Evolutionary conservation across 2,888 invertebrate genomes (phyloP).

Genomic region (Pristionchus entomophagus): DNA sequence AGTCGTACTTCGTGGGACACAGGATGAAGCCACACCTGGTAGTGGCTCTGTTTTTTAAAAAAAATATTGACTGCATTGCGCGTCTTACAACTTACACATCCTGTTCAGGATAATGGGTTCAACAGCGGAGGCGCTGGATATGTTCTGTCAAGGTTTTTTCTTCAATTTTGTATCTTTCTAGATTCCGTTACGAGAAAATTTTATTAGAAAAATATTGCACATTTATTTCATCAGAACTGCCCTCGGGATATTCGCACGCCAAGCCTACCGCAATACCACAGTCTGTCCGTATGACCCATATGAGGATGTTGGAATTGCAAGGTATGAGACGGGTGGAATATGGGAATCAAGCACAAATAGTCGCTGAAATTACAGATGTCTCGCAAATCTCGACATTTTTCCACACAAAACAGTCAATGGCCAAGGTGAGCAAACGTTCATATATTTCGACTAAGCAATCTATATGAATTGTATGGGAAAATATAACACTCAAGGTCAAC

Average conservation of each 20-base stretch:
- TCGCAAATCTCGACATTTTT: no score
- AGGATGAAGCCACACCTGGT: conserved; percentile 62
- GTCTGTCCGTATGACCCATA: conserved; percentile 61
- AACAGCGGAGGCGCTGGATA: conserved; percentile 68
- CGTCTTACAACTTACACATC: no score
- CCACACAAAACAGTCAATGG: no score
- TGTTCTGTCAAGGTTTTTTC: conserved; percentile 59
- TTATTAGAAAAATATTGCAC: no score
- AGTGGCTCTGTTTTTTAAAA: background rate
- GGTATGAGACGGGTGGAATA: conserved; percentile 48
- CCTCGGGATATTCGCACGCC: conserved; percentile 53
- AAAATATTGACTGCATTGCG: no score
- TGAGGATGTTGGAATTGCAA: conserved; percentile 66
- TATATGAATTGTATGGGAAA: no score
- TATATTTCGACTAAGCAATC: no score
- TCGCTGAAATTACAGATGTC: background rate
- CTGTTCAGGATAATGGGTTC: conserved; percentile 60
- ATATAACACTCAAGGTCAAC: no score
- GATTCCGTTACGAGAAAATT: no score
- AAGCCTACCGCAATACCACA: conserved; percentile 56
- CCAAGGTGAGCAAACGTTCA: no score
- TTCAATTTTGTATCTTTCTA: no score
- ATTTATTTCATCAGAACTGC: background rate
- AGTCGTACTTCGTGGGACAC: conserved; percentile 65
- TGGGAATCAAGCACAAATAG: no score